Evolutionary conservation across 2,113 vertebrate genomes (phyloP).

Genomic region (Heloderma charlesbogerti): DNA sequence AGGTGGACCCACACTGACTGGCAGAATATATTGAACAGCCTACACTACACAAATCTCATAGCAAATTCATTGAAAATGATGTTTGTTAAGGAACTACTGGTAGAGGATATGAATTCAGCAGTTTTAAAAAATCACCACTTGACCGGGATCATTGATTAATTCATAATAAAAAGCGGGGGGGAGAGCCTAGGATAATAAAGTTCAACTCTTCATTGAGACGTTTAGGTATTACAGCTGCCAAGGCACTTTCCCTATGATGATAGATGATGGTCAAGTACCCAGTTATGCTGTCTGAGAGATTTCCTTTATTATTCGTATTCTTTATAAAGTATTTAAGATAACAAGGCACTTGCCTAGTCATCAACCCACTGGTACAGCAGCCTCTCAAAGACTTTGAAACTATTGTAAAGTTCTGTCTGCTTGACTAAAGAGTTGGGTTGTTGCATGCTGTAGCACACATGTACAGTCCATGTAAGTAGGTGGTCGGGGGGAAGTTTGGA

Average conservation of each 20-base stretch:
- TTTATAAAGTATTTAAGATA: background rate
- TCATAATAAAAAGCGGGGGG: background rate
- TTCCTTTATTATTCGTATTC: background rate
- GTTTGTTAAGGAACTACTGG: background rate
- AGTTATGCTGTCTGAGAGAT: background rate
- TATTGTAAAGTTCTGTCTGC: background rate
- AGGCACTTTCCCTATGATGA: background rate
- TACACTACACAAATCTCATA: background rate
- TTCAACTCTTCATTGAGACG: background rate
- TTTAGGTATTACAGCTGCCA: background rate
- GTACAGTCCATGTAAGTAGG: too few relatives aligned
- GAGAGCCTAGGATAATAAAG: background rate
- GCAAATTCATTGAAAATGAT: background rate
- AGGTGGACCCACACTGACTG: too few relatives aligned
- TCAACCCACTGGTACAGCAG: background rate
- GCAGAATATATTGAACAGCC: background rate
- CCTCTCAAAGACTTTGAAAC: background rate
- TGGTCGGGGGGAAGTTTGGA: background rate
- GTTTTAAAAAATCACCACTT: background rate
- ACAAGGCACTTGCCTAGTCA: background rate
- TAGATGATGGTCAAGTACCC: background rate
- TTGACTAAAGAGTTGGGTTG: too few relatives aligned
- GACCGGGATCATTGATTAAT: background rate
- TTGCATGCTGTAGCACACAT: too few relatives aligned
- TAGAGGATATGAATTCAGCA: background rate